A percentile compares a stretch with the other conserved stretches of the same genome.
phyloP scores from a whole-genome alignment of 2,797 vertebrate species.

The Chaenodraco wilsoni region DNA sequence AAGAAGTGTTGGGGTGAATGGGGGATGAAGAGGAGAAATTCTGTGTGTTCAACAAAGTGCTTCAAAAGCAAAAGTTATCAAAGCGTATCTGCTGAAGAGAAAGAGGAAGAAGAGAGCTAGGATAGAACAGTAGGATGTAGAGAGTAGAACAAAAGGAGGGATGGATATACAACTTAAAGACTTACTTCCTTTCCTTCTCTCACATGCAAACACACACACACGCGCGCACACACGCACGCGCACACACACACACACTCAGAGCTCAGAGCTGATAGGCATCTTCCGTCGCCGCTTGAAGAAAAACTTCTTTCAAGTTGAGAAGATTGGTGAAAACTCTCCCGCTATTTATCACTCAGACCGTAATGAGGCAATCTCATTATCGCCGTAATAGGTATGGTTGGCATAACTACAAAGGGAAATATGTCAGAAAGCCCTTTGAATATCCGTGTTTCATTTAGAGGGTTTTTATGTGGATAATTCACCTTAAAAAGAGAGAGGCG shows the following conservation, averaged over 20 bases:
- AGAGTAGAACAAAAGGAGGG: constrained; percentile 12
- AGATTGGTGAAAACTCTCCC: not conserved
- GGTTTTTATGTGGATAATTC: not conserved
- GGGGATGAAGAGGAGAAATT: not conserved
- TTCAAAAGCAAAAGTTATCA: constrained; percentile 63
- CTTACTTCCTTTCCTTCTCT: constrained; percentile 14
- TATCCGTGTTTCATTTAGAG: constrained; percentile 8
- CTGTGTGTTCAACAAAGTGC: constrained; percentile 40
- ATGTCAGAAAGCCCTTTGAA: constrained; percentile 21
- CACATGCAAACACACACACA: not conserved
- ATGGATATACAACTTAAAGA: constrained; percentile 38
- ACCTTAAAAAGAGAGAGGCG: not conserved
- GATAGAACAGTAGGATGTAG: not conserved
- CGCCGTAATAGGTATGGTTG: constrained; percentile 2
- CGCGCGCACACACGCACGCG: not conserved
- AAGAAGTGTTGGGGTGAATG: not conserved
- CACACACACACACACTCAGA: not conserved
- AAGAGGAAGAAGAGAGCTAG: not conserved
- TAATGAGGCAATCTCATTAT: constrained; percentile 36
- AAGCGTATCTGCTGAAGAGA: constrained; percentile 32
- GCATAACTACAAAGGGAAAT: constrained; percentile 16
- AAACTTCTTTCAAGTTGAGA: not conserved
- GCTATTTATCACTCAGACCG: constrained; percentile 14
- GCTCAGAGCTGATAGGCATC: constrained; percentile 11
- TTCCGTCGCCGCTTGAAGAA: constrained; percentile 16